phyloP scores from a whole-genome alignment of 1,140 invertebrate genomes.

The Trinorchestia longiramus region DNA sequence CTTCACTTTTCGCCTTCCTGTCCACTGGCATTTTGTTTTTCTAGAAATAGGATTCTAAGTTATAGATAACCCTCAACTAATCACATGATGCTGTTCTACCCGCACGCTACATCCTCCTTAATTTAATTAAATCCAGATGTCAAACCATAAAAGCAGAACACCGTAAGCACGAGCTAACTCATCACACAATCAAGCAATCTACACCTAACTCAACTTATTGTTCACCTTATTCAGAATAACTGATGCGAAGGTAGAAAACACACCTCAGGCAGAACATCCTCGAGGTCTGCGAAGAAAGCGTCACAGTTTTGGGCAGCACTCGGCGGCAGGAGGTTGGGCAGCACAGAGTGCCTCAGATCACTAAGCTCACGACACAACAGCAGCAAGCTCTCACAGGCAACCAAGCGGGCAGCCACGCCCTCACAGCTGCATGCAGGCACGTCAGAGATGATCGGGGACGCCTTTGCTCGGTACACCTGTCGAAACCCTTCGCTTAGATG shows the following conservation, averaged over 20 bases:
- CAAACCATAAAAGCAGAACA: background rate
- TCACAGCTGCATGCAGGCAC: background rate
- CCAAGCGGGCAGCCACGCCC: conserved; percentile 8
- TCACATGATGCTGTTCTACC: too few species aligned
- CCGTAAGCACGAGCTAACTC: background rate
- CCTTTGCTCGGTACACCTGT: conserved; percentile 24
- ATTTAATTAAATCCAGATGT: background rate
- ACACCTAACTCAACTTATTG: background rate
- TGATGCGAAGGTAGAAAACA: background rate
- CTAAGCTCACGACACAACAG: conserved; percentile 7
- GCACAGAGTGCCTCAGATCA: background rate
- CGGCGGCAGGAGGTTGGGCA: background rate
- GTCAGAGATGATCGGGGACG: background rate
- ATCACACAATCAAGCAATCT: background rate
- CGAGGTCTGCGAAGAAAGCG: conserved; percentile 71
- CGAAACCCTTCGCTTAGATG: too few species aligned
- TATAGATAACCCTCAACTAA: too few species aligned
- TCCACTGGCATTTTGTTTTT: too few species aligned
- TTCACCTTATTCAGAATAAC: background rate
- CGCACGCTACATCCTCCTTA: background rate
- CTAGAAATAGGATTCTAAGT: too few species aligned
- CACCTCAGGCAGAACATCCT: conserved; percentile 62
- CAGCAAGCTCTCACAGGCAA: conserved; percentile 26
- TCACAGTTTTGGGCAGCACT: background rate
- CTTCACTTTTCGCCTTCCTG: too few species aligned